A percentile compares a stretch with the other conserved stretches of the same genome.
Evolutionary conservation across 1,140 invertebrate species (phyloP).

Genomic region (Elymnias hypermnestra): DNA sequence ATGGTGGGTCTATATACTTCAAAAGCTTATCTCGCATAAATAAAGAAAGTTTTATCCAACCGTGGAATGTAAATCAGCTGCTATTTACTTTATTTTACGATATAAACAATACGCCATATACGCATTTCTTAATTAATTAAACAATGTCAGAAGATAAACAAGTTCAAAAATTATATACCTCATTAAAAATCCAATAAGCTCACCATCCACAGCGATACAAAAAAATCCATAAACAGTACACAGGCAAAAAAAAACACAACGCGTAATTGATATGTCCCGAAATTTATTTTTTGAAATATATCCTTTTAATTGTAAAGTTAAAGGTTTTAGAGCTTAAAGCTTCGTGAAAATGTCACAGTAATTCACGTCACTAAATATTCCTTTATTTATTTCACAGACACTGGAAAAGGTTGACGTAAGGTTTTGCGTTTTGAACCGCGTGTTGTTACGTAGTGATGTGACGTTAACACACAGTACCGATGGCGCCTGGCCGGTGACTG

Average conservation of each 20-base stretch:
- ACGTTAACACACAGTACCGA: slow-evolving; percentile 18
- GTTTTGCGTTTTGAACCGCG: slow-evolving; percentile 43
- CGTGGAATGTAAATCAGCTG: no score
- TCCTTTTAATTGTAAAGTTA: no score
- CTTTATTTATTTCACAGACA: slow-evolving; percentile 13
- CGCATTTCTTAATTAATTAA: no score
- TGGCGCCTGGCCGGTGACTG: slow-evolving; percentile 50
- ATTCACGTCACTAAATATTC: slow-evolving; percentile 12
- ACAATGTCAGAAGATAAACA: no score
- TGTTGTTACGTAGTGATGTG: slow-evolving; percentile 6
- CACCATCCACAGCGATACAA: slow-evolving; percentile 15
- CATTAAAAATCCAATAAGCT: slow-evolving; percentile 19
- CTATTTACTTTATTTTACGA: no score
- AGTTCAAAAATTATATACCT: slow-evolving; percentile 6
- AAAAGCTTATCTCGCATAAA: no score
- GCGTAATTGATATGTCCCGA: slow-evolving; percentile 3
- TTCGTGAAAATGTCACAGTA: slow-evolving; percentile 2
- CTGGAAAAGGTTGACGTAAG: slow-evolving; percentile 7
- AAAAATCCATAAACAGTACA: slow-evolving; percentile 27
- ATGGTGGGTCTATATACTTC: no score
- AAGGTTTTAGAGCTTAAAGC: no score
- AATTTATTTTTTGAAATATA: no score
- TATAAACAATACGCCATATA: no score
- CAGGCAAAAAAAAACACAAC: slow-evolving; percentile 23
- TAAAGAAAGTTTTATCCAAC: no score